Base-by-base conservation (phyloP, 2,888 invertebrate species). In the Sminthurinus aureus region DNA sequence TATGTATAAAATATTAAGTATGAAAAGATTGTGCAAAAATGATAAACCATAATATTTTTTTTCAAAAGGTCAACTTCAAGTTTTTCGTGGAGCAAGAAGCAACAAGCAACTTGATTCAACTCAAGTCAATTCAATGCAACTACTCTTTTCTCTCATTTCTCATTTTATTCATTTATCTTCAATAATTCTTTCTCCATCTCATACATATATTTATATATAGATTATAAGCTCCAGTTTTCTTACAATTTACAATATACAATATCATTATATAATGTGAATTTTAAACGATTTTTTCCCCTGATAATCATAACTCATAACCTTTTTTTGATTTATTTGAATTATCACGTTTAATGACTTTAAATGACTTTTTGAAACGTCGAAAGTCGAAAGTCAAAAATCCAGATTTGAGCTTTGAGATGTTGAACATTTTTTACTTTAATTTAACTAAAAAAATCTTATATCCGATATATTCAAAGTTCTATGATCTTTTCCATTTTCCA, bases 101-200 rank as follows among this genome's bases (percentile, higher is more conserved):
- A n/a, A n/a, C n/a, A 38, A 58, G 4, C 58, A 15, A 13, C 58
- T 13, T 58, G 15, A 58, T 58, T 58, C 58, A 58, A 15, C 71
- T 71, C 26, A 18, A 13, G n/a, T n/a, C n/a, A n/a, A n/a, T n/a
- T n/a, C n/a, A n/a, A n/a, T n/a, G n/a, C n/a, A n/a, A n/a, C n/a
- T 71, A 12, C 20, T 13, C 22, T 26, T 20, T 22, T 20, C 71
- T 26, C 22, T 71, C 71, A 18, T 22, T 13, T 71, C 6, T 26
- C n/a, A n/a, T n/a, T n/a, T n/a, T n/a, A n/a, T n/a, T n/a, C n/a
- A n/a, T 71, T 38, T 38, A 24, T 71, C 71, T 13, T 2, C 20
- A 71, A 71, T 71, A 24, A 24, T 20, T 26, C 71, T 71, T 20
- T 71, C 71, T 71, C 71, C 22, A 13, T 71, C 71, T 71, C 71